A percentile compares a stretch with the other conserved stretches of the same genome.
These are phyloP conservation scores for Catocala nupta DNA, from an alignment of 2,888 invertebrate genomes.

Conservation along the genomic window DNA sequence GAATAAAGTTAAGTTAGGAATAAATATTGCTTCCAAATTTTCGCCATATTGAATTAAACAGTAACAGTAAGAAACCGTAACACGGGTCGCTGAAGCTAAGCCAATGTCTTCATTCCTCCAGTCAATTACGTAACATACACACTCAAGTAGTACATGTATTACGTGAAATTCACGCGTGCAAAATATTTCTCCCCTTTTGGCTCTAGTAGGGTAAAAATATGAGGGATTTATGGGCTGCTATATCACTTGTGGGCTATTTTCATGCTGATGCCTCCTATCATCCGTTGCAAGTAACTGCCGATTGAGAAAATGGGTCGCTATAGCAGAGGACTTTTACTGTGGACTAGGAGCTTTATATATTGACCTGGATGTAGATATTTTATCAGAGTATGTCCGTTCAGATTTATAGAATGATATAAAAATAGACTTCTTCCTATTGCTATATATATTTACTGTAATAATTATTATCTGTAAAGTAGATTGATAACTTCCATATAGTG, in stretches of 20 bases:
- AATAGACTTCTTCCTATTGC: too few relatives aligned
- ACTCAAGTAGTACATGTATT: slow-evolving; percentile 1
- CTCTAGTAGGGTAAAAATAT: slow-evolving; percentile 30
- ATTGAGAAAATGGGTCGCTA: slow-evolving; percentile 28
- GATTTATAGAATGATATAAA: too few relatives aligned
- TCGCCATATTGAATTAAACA: slow-evolving; percentile 3
- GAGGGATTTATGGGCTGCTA: slow-evolving; percentile 32
- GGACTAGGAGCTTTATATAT: not conserved
- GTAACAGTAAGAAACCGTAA: not conserved
- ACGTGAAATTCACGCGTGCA: slow-evolving; percentile 15
- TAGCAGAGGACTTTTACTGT: slow-evolving; percentile 1
- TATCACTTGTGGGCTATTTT: slow-evolving; percentile 13
- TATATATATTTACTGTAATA: too few relatives aligned
- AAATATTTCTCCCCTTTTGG: slow-evolving; percentile 15
- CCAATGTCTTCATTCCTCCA: slow-evolving; percentile 10
- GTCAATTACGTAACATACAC: slow-evolving; percentile 7
- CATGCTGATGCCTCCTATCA: slow-evolving; percentile 17
- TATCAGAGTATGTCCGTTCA: too few relatives aligned
- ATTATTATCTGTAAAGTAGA: too few relatives aligned
- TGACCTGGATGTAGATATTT: not conserved
- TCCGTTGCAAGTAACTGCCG: slow-evolving; percentile 9
- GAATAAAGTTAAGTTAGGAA: too few relatives aligned
- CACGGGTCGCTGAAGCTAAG: slow-evolving; percentile 6
- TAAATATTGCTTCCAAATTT: not conserved
- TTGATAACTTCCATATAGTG: too few relatives aligned